Evolutionary conservation across 2,113 vertebrate species (phyloP).

Genomic region (Acrocephalus arundinaceus): DNA sequence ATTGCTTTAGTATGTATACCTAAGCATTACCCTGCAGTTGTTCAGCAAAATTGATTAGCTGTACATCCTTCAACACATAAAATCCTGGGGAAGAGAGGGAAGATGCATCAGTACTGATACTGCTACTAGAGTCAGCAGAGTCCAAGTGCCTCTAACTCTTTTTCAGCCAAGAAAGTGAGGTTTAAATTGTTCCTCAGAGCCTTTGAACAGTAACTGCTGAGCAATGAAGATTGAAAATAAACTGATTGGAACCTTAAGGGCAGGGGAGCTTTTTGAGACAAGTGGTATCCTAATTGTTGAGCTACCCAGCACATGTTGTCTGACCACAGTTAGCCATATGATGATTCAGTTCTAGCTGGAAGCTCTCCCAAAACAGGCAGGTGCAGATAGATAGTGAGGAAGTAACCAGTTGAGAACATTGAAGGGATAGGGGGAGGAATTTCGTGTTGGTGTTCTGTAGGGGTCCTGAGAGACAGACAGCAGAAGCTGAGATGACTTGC

Average conservation of each 20-base stretch:
- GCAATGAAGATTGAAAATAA: background rate
- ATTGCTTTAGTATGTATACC: background rate
- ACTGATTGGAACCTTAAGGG: background rate
- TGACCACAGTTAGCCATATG: fast-evolving
- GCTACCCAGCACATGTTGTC: fast-evolving
- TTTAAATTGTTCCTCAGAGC: background rate
- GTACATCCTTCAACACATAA: fast-evolving
- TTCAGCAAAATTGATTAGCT: background rate
- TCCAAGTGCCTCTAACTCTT: background rate
- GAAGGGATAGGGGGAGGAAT: background rate
- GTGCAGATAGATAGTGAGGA: background rate
- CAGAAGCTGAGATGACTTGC: background rate
- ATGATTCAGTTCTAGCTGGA: background rate
- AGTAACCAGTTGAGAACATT: background rate
- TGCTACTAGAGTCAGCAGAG: background rate
- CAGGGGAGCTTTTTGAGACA: background rate
- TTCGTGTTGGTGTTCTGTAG: background rate
- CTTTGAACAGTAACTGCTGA: background rate
- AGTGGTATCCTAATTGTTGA: background rate
- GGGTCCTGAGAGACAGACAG: background rate
- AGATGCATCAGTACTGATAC: background rate
- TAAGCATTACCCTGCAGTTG: background rate
- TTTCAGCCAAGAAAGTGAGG: background rate
- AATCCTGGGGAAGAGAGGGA: background rate
- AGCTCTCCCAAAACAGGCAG: background rate